Evolutionary conservation across 2,888 invertebrate genomes (phyloP).

Genomic region (Sphinx pinastri): DNA sequence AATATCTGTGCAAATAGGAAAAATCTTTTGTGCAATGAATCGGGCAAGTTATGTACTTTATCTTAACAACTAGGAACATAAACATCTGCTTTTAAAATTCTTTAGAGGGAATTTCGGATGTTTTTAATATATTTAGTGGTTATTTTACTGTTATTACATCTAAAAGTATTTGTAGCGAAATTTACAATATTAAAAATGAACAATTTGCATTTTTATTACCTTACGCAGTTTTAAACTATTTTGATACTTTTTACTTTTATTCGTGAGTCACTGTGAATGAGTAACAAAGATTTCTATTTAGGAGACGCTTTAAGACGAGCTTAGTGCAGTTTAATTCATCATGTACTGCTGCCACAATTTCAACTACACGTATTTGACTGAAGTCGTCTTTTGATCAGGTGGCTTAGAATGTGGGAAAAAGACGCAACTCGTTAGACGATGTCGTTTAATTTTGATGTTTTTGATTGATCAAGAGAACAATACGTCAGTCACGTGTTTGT

Average conservation of each 20-base stretch:
- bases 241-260: background rate
- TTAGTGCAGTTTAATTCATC: too few relatives aligned
- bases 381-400: too few relatives aligned
- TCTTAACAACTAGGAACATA: background rate
- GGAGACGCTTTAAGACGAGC: too few relatives aligned
- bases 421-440: too few relatives aligned
- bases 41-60: background rate
- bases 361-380: too few relatives aligned
- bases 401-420: too few relatives aligned
- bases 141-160: conserved; percentile 27
- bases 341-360: too few relatives aligned
- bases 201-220: conserved; percentile 14
- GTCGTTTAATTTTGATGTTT: too few relatives aligned
- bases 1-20: background rate
- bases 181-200: background rate
- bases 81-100: background rate
- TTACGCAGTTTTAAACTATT: background rate
- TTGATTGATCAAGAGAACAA: too few relatives aligned
- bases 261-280: background rate
- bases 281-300: too few relatives aligned
- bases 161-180: conserved; percentile 1
- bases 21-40: background rate
- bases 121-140: background rate
- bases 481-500: too few relatives aligned
- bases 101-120: background rate